phyloP scores from a whole-genome alignment of 1,140 invertebrate species.

The Papilio dardanus region DNA sequence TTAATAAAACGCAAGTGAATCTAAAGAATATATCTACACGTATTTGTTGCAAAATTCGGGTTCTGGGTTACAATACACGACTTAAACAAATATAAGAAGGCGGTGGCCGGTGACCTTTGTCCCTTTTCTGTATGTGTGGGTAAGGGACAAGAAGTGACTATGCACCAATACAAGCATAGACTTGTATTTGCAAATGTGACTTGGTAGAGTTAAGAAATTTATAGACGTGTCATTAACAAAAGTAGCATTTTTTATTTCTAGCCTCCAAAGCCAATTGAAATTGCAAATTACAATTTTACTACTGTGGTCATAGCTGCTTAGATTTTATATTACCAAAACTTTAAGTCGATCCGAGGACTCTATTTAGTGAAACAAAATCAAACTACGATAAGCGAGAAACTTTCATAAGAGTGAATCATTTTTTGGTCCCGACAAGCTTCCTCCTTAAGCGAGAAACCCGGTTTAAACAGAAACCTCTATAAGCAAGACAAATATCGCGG shows the following conservation, averaged over 20 bases:
- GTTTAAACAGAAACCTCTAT: too few species aligned
- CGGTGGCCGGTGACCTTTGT: constrained; percentile 77
- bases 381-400: too few species aligned
- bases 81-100: constrained; percentile 81
- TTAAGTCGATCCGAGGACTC: too few species aligned
- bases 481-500: too few species aligned
- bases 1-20: constrained; percentile 5
- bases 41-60: constrained; percentile 54
- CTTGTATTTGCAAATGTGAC: constrained; percentile 78
- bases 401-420: too few species aligned
- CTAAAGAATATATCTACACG: not conserved
- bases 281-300: not conserved
- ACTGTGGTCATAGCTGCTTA: too few species aligned
- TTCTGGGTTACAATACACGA: constrained; percentile 67
- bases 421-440: too few species aligned
- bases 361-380: too few species aligned
- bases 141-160: constrained; percentile 66
- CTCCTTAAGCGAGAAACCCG: too few species aligned
- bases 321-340: too few species aligned
- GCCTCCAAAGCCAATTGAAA: not conserved
- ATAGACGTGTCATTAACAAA: constrained; percentile 43
- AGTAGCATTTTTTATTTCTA: not conserved
- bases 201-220: constrained; percentile 50
- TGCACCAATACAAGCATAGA: constrained; percentile 59
- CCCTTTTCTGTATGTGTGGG: constrained; percentile 65